Conservation (phyloP, 2,888 invertebrate genomes). For the Macrophya annulata region DNA sequence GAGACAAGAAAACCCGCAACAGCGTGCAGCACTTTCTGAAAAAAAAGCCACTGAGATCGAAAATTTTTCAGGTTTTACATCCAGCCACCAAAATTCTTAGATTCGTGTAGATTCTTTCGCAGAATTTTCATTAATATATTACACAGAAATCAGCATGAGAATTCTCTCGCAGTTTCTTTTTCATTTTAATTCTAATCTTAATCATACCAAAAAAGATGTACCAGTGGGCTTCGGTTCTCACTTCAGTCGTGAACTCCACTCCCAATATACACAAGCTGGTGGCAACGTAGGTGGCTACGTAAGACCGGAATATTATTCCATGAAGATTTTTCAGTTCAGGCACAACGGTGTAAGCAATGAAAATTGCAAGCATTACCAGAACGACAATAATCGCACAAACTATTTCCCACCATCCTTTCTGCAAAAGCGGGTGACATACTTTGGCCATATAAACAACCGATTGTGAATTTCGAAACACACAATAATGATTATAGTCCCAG, state of each 20-base stretch:
- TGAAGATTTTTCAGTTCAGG: constrained; percentile 86
- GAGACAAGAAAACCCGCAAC: background rate
- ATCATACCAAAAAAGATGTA: background rate
- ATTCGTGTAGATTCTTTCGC: background rate
- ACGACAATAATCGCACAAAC: background rate
- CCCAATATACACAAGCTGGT: background rate
- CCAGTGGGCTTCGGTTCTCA: background rate
- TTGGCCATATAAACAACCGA: background rate
- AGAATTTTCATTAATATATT: too few species aligned
- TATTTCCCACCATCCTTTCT: background rate
- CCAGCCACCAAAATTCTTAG: background rate
- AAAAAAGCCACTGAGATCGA: background rate
- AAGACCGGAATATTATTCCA: constrained; percentile 74
- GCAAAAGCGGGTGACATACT: background rate
- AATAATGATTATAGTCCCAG: constrained; percentile 6
- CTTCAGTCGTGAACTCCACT: background rate
- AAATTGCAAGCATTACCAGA: background rate
- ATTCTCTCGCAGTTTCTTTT: background rate
- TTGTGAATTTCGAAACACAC: background rate
- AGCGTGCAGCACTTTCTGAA: background rate
- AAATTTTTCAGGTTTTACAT: background rate
- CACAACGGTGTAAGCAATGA: constrained; percentile 85
- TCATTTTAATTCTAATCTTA: background rate
- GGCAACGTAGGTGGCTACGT: background rate
- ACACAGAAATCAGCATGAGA: too few species aligned